A percentile compares a stretch with the other conserved stretches of the same genome.
phyloP scores from a whole-genome alignment of 2,113 vertebrate species.

The Crotalus tigris region DNA sequence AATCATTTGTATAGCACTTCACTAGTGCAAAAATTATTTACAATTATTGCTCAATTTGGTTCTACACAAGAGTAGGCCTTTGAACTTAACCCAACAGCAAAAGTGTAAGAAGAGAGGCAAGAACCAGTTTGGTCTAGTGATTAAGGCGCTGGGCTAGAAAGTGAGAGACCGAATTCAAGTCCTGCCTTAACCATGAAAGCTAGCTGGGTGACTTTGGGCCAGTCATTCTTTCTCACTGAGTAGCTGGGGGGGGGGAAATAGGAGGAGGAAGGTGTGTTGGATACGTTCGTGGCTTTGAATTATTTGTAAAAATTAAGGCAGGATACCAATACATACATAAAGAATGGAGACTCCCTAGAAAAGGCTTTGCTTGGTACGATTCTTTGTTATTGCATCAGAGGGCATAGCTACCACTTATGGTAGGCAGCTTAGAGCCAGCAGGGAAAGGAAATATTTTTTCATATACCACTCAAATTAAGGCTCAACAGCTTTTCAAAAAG shows the following conservation, averaged over 20 bases:
- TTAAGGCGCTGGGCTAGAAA: not conserved
- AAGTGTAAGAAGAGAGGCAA: not conserved
- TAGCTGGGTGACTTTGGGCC: not conserved
- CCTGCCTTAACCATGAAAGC: not conserved
- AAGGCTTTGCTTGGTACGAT: not conserved
- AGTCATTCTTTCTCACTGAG: not conserved
- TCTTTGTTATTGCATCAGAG: not conserved
- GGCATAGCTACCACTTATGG: not conserved
- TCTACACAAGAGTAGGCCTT: not conserved
- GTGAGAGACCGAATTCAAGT: not conserved
- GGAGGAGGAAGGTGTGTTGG: too few species aligned
- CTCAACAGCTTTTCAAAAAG: not conserved
- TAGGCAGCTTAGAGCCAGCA: not conserved
- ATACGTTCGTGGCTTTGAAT: not conserved
- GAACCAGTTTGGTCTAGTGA: not conserved
- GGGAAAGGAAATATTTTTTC: not conserved
- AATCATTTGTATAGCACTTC: not conserved
- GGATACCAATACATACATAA: not conserved
- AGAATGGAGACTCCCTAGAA: not conserved
- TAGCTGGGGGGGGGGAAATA: not conserved
- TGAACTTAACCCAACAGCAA: not conserved
- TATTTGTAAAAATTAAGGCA: not conserved
- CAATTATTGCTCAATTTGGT: not conserved
- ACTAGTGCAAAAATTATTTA: not conserved
- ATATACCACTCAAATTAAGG: not conserved